A percentile compares a stretch with the other conserved stretches of the same genome.
These are phyloP conservation scores for Ceryle rudis DNA, from an alignment of 2,797 vertebrate genomes.

Conservation along the genomic window DNA sequence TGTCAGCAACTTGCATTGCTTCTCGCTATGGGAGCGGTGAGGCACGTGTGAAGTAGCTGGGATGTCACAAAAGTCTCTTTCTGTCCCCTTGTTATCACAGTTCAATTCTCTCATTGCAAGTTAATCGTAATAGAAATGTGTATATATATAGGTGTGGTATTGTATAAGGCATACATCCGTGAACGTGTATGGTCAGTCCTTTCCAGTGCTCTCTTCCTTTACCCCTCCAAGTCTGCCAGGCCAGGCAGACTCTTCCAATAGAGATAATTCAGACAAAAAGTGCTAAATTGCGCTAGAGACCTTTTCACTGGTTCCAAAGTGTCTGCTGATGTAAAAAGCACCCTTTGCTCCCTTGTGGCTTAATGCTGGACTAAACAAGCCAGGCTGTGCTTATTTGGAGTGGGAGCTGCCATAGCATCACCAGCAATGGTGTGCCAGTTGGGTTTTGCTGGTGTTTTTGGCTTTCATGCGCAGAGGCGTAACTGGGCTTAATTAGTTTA, in stretches of 20 bases:
- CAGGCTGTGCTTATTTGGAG: background rate
- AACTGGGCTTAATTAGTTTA: background rate
- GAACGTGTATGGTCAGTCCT: accelerated
- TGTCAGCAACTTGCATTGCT: background rate
- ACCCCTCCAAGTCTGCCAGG: background rate
- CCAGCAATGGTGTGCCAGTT: background rate
- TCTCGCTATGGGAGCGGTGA: background rate
- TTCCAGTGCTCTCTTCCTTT: background rate
- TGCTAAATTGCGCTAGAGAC: background rate
- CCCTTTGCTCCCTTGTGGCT: background rate
- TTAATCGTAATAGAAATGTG: accelerated
- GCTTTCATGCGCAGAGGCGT: background rate
- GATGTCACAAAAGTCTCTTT: background rate
- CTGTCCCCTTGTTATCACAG: background rate
- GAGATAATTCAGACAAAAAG: background rate
- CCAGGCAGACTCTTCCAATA: background rate
- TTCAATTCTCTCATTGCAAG: background rate
- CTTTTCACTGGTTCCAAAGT: background rate
- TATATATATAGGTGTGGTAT: accelerated
- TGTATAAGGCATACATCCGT: background rate
- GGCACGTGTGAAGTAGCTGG: background rate
- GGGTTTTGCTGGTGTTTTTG: background rate
- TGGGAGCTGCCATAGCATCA: background rate
- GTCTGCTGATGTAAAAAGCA: background rate
- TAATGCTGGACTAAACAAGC: background rate